Evolutionary conservation across 2,113 vertebrate species (phyloP).

Genomic region (Charadrius vociferus): DNA sequence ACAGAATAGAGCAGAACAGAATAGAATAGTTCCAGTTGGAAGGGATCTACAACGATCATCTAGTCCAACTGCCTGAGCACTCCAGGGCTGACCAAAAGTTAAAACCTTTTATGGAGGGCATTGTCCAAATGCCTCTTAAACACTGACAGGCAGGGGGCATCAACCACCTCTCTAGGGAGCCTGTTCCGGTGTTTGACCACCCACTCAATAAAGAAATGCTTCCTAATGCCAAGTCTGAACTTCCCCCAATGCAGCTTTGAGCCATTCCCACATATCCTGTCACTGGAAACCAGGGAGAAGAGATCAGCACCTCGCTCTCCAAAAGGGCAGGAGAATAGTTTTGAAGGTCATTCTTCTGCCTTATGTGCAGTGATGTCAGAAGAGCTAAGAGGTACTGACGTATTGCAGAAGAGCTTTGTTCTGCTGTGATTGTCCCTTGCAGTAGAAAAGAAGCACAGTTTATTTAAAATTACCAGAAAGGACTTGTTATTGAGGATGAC

Average conservation of each 20-base stretch:
- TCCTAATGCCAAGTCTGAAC: not conserved
- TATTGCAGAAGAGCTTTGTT: not conserved
- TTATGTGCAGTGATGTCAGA: not conserved
- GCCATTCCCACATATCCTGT: not conserved
- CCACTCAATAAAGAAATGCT: not conserved
- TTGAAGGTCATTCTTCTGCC: not conserved
- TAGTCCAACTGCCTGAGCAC: not conserved
- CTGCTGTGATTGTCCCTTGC: not conserved
- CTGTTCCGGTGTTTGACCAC: not conserved
- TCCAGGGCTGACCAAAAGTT: not conserved
- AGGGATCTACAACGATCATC: not conserved
- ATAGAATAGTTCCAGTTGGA: not conserved
- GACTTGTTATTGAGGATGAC: not conserved
- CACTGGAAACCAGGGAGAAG: not conserved
- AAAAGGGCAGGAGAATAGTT: not conserved
- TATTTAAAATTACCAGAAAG: not conserved
- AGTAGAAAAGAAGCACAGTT: not conserved
- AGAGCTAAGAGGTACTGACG: not conserved
- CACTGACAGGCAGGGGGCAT: not conserved
- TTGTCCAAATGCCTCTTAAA: not conserved
- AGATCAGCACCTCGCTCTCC: not conserved
- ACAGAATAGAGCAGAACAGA: not conserved
- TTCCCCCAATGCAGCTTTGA: not conserved
- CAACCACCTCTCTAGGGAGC: not conserved
- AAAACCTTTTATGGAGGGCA: fast-evolving